Conservation (phyloP, 2,888 invertebrate genomes). For the Teinopalpus imperialis region DNA sequence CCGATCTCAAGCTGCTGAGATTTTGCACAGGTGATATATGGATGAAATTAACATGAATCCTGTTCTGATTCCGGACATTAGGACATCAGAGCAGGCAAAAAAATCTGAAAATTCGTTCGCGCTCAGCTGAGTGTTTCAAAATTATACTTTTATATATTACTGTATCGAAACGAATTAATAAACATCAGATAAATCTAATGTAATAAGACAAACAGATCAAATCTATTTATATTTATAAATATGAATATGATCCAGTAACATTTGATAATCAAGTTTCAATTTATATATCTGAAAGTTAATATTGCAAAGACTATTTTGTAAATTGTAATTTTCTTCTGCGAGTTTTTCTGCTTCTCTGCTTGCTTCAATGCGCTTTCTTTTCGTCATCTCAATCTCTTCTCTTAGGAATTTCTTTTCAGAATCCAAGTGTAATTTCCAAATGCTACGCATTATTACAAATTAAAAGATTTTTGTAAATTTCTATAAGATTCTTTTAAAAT, state of each 20-base stretch:
- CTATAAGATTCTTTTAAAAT: conserved; percentile 37
- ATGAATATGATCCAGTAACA: conserved; percentile 16
- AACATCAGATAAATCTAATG: too few relatives aligned
- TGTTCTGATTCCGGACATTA: too few relatives aligned
- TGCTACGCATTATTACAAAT: conserved; percentile 30
- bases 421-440: conserved; percentile 32
- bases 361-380: conserved; percentile 53
- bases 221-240: too few relatives aligned
- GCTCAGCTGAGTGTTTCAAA: too few relatives aligned
- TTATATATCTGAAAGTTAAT: conserved; percentile 41
- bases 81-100: too few relatives aligned
- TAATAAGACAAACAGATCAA: too few relatives aligned
- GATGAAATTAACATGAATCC: too few relatives aligned
- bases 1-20: too few relatives aligned
- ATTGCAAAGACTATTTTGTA: conserved; percentile 50
- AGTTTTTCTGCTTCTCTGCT: conserved; percentile 45
- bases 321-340: conserved; percentile 57
- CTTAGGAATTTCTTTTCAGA: conserved; percentile 48
- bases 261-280: conserved; percentile 36
- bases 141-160: too few relatives aligned
- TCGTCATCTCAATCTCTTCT: conserved; percentile 44
- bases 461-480: conserved; percentile 24
- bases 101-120: too few relatives aligned
- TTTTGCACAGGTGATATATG: too few relatives aligned
- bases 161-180: too few relatives aligned